These are phyloP conservation scores for Carcharodon carcharias DNA, from an alignment of 2,797 vertebrate genomes.

Conservation along the genomic window DNA sequence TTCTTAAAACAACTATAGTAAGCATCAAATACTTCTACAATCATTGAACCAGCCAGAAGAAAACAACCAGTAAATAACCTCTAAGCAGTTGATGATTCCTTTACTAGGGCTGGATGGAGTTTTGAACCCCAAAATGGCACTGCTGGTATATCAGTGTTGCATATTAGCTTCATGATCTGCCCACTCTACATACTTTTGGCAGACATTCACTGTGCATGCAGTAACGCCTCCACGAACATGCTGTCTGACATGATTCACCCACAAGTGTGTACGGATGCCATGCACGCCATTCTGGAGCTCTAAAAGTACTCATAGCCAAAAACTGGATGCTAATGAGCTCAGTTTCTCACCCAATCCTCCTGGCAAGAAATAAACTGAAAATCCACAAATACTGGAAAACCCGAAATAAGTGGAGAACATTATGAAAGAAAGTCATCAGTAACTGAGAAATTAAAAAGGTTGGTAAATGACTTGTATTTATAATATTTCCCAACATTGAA, in stretches of 20 bases:
- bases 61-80: not conserved
- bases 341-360: not conserved
- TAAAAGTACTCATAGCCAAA: not conserved
- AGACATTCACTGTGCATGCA: not conserved
- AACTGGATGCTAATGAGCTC: not conserved
- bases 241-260: not conserved
- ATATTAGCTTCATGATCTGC: not conserved
- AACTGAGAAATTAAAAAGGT: constrained; percentile 1
- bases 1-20: not conserved
- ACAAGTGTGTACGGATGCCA: not conserved
- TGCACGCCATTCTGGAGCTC: not conserved
- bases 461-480: not conserved
- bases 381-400: not conserved
- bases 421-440: not conserved
- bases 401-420: not conserved
- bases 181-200: not conserved
- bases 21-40: not conserved
- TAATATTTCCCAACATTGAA: not conserved
- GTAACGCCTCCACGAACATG: not conserved
- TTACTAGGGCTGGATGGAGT: not conserved
- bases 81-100: not conserved
- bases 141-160: not conserved
- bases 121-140: not conserved
- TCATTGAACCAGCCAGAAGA: not conserved
- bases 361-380: not conserved